phyloP scores from a whole-genome alignment of 1,140 invertebrate genomes.

The Homalodisca vitripennis region DNA sequence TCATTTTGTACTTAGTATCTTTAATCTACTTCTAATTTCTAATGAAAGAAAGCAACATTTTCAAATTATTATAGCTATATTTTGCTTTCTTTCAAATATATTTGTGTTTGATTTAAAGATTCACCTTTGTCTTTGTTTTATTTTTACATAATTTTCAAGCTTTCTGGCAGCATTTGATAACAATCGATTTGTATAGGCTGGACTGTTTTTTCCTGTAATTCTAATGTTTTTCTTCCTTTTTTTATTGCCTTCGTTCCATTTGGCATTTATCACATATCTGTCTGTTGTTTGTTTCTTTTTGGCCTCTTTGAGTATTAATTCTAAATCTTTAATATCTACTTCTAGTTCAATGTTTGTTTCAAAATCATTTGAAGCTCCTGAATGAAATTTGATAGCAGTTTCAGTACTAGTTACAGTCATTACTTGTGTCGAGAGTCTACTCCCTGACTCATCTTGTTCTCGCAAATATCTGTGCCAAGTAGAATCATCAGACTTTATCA shows the following conservation, averaged over 20 bases:
- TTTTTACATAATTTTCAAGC: constrained; percentile 13
- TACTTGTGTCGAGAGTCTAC: background rate
- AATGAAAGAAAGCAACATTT: no score
- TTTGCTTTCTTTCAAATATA: no score
- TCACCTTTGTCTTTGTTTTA: constrained; percentile 5
- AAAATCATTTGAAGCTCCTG: background rate
- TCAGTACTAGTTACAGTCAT: background rate
- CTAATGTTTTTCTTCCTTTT: background rate
- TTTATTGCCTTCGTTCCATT: background rate
- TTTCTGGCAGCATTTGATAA: constrained; percentile 6
- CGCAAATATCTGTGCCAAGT: background rate
- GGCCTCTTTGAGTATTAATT: constrained; percentile 15
- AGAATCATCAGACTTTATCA: constrained; percentile 1
- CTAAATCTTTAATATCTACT: constrained; percentile 10
- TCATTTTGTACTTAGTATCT: no score
- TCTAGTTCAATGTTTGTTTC: constrained; percentile 16
- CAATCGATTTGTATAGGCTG: constrained; percentile 6
- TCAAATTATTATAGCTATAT: no score
- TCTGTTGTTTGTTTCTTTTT: background rate
- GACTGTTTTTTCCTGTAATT: background rate
- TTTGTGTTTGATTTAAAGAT: no score
- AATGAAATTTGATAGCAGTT: background rate
- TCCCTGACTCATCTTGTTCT: background rate
- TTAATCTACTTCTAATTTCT: no score
- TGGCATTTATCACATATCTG: background rate